Evolutionary conservation across 1,140 invertebrate species (phyloP).

Genomic region (Sycobia sp.): DNA sequence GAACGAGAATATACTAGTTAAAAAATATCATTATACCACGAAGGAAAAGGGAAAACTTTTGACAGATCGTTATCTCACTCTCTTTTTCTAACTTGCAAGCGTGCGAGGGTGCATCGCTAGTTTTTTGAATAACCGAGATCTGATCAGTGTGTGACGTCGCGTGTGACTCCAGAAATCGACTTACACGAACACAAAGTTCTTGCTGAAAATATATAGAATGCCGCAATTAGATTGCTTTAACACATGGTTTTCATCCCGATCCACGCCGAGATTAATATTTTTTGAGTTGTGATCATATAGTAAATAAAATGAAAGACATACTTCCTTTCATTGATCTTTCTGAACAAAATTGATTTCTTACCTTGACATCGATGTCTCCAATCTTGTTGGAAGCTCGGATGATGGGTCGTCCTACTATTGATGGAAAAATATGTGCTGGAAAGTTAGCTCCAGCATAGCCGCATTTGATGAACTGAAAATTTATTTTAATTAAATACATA

Average conservation of each 20-base stretch:
- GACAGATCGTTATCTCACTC: conserved; percentile 33
- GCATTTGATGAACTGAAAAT: conserved; percentile 95
- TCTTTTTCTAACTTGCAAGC: conserved; percentile 36
- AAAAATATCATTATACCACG: conserved; percentile 22
- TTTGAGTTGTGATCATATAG: conserved; percentile 7
- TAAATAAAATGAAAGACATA: conserved; percentile 20
- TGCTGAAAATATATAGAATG: conserved; percentile 57
- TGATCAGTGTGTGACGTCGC: conserved; percentile 34
- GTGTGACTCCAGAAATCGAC: conserved; percentile 44
- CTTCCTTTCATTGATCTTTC: conserved; percentile 19
- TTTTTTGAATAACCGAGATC: conserved; percentile 36
- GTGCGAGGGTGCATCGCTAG: conserved; percentile 32
- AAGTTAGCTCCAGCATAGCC: conserved; percentile 99
- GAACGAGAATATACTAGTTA: conserved; percentile 36
- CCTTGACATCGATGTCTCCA: conserved; percentile 98
- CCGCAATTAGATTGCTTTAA: conserved; percentile 25
- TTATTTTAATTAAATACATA: not conserved
- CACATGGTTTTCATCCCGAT: conserved; percentile 9
- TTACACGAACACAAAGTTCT: conserved; percentile 61
- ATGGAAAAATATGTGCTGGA: conserved; percentile 98
- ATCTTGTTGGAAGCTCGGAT: conserved; percentile 97
- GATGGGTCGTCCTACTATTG: conserved; percentile 97
- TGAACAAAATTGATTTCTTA: conserved; percentile 58
- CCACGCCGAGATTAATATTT: conserved; percentile 8
- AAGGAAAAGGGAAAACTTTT: conserved; percentile 30